Base-by-base conservation (phyloP, 2,113 vertebrate genomes). In the Lepidothrix coronata region DNA sequence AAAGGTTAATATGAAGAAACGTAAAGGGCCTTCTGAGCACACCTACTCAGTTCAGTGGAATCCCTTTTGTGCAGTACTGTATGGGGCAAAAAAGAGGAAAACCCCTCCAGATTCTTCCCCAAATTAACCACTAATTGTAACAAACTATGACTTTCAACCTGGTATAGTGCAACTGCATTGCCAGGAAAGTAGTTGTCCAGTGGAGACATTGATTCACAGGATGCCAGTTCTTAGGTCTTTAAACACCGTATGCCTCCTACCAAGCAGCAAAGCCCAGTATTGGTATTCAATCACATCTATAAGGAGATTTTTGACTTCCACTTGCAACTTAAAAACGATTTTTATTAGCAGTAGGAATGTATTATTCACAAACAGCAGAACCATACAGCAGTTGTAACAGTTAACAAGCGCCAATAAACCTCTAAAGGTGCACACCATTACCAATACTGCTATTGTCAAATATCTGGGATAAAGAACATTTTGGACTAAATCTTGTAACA, bases 1-100 rank as follows among this genome's bases (percentile, higher is more conserved):
- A 96, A 96, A 97, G 88, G 55, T 59, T 91, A 88, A 52, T 70
- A 93, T 31, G 7, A 59, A 88, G 87, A 95, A 88, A 88, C 5
- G 41, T 58, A 74, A 89, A 72, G 62, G 79, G 51, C 25, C 51
- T 89, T 35, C 54, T 33, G 62, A 91, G 39, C 44, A 88, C 46
- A 79, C 25, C 12, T 51, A 52, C 37, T 73, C 49, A 23, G 31
- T 57, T 71, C 83, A 74, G 49, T 1, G 6, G 51, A 88, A 93
- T 76, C 39, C 68, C 46, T 85, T 85, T 73, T 33, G 39, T 48
- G 74, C 49, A 76, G 37, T 23, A 55, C 18, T 52, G 27, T 22
- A 58, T 12, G 76, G 73, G 11, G 52, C 19, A 24, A 82, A 77
- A 68, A 70, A 54, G 10, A 24, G 22, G 8, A 8, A 68, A 79